A percentile compares a stretch with the other conserved stretches of the same genome.
phyloP scores from a whole-genome alignment of 1,140 invertebrate species.

The Drosophila sucinea region DNA sequence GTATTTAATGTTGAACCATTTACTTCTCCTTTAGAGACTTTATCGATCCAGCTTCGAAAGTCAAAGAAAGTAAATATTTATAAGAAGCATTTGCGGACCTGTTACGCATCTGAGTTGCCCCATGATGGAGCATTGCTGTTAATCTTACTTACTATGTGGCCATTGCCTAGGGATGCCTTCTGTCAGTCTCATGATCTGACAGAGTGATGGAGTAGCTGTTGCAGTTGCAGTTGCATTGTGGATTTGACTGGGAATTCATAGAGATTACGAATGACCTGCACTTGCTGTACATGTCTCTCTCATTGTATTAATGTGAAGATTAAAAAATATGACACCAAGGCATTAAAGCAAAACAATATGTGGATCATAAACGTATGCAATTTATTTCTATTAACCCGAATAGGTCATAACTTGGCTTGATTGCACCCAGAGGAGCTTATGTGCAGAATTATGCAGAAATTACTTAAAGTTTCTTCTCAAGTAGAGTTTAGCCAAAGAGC shows the following conservation, averaged over 20 bases:
- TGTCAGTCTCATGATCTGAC: background rate
- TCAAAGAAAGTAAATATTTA: too few relatives aligned
- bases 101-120: background rate
- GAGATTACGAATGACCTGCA: too few relatives aligned
- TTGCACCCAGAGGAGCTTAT: slow-evolving; percentile 45
- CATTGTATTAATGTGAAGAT: background rate
- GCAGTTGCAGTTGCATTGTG: background rate
- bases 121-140: too few relatives aligned
- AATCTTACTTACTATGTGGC: background rate
- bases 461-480: slow-evolving; percentile 65
- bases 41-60: too few relatives aligned
- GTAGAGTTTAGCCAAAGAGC: slow-evolving; percentile 46
- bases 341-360: background rate
- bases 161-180: background rate
- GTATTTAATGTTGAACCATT: too few relatives aligned
- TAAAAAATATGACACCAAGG: background rate
- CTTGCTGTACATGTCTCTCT: too few relatives aligned
- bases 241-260: too few relatives aligned
- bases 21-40: too few relatives aligned
- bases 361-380: slow-evolving; percentile 23
- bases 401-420: slow-evolving; percentile 25
- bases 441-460: slow-evolving; percentile 67
- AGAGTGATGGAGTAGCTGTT: background rate
- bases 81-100: too few relatives aligned
- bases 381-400: slow-evolving; percentile 65